Conservation (phyloP, 1,140 invertebrate genomes). For the Dinothrombium tinctorium region DNA sequence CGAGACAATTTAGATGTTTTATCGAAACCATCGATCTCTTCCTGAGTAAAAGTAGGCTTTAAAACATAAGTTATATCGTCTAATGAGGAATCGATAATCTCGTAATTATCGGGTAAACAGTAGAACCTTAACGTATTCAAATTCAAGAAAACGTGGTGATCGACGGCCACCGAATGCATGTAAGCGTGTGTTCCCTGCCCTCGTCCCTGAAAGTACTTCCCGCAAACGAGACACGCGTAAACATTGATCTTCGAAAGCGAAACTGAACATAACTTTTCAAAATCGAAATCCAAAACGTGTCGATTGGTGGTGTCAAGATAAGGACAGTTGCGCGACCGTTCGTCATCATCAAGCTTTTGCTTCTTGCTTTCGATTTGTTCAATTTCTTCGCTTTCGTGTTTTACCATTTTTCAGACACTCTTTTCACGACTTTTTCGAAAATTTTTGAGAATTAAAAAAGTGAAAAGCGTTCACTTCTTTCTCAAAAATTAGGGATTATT, state of each 20-base stretch:
- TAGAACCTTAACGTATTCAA: constrained; percentile 93
- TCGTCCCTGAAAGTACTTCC: constrained; percentile 94
- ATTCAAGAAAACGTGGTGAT: constrained; percentile 95
- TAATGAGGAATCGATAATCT: constrained; percentile 94
- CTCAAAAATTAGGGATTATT: no score
- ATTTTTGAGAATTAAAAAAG: no score
- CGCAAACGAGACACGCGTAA: constrained; percentile 98
- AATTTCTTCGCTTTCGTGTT: no score
- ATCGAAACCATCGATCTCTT: constrained; percentile 58
- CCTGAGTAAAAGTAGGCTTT: constrained; percentile 77
- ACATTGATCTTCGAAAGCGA: constrained; percentile 96
- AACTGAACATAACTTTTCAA: constrained; percentile 97
- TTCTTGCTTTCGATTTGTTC: no score
- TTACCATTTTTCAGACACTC: no score
- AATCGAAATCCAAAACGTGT: constrained; percentile 96
- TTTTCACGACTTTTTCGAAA: no score
- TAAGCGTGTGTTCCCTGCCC: constrained; percentile 97
- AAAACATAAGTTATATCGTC: constrained; percentile 47
- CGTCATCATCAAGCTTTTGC: no score
- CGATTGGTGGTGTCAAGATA: constrained; percentile 89
- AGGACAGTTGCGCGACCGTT: constrained; percentile 36
- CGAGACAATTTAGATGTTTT: constrained; percentile 59
- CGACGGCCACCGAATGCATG: constrained; percentile 87
- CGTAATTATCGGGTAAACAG: constrained; percentile 97
- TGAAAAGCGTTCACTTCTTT: no score